Conservation (phyloP, 1,140 invertebrate species). For the Drosophila novamexicana region DNA sequence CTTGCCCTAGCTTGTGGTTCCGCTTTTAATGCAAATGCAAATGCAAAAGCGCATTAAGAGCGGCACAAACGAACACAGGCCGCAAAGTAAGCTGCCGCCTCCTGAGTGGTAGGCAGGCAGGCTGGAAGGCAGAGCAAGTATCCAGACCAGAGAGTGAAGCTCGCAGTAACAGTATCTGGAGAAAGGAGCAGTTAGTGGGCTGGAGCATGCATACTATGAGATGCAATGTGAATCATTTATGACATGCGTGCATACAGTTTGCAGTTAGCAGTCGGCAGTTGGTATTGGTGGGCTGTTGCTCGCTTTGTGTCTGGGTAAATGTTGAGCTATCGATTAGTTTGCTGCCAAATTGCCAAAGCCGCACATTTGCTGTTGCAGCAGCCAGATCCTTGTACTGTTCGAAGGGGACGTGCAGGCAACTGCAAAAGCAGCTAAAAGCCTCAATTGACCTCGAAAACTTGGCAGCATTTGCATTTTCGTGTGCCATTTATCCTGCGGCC, state of each 20-base stretch:
- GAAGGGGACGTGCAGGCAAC: not conserved
- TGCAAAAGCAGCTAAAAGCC: conserved; percentile 48
- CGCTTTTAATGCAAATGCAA: conserved; percentile 78
- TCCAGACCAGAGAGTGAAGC: conserved; percentile 3
- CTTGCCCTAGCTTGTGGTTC: conserved; percentile 35
- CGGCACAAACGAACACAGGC: conserved; percentile 58
- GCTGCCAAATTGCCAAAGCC: conserved; percentile 70
- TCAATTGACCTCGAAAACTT: conserved; percentile 40
- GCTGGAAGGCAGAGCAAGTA: not conserved
- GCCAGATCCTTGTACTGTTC: not conserved
- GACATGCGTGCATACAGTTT: conserved; percentile 4
- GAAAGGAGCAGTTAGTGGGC: not conserved
- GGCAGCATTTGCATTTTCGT: conserved; percentile 61
- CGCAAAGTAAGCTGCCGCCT: conserved; percentile 62
- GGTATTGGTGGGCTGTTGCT: conserved; percentile 15
- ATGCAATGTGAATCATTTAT: conserved; percentile 50
- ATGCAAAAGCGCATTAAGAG: conserved; percentile 74
- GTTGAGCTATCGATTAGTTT: conserved; percentile 79
- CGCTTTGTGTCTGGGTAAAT: conserved; percentile 79
- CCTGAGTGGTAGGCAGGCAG: not conserved
- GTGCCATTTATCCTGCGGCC: not conserved
- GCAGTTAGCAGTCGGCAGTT: conserved; percentile 38
- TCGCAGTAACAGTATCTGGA: conserved; percentile 13
- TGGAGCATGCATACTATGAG: conserved; percentile 48
- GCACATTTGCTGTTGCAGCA: conserved; percentile 50